Evolutionary conservation across 2,113 vertebrate genomes (phyloP).

Genomic region (Manacus vitellinus): DNA sequence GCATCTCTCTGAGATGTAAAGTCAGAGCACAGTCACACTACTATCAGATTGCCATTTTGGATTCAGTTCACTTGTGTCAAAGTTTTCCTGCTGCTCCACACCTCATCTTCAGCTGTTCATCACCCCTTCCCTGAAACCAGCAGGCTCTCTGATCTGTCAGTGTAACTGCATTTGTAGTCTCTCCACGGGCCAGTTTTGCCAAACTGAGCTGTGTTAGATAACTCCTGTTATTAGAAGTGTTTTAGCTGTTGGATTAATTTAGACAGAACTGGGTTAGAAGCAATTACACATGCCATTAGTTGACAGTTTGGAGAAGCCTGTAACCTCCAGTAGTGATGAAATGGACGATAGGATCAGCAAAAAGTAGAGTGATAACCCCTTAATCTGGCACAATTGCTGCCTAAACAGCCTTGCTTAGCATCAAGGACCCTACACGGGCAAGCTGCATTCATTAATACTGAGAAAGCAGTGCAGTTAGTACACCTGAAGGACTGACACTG

Average conservation of each 20-base stretch:
- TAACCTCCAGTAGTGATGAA: not conserved
- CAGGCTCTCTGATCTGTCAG: not conserved
- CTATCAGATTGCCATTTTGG: not conserved
- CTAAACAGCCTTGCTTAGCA: not conserved
- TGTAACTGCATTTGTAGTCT: not conserved
- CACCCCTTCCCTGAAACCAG: not conserved
- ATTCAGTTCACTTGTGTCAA: not conserved
- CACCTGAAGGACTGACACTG: not conserved
- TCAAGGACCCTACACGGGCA: not conserved
- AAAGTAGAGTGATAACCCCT: not conserved
- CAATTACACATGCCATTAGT: not conserved
- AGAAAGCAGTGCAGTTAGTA: not conserved
- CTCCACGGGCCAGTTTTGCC: not conserved
- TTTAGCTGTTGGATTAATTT: not conserved
- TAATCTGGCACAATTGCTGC: not conserved
- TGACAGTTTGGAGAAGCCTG: not conserved
- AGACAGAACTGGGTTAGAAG: not conserved
- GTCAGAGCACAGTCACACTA: not conserved
- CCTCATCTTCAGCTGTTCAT: not conserved
- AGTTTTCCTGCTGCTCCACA: not conserved
- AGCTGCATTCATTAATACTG: not conserved
- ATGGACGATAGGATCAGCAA: not conserved
- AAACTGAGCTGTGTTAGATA: not conserved
- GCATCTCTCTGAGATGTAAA: not conserved
- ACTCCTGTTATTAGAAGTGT: not conserved